These are phyloP conservation scores for Alitta virens DNA, from an alignment of 2,888 invertebrate genomes.

Conservation along the genomic window DNA sequence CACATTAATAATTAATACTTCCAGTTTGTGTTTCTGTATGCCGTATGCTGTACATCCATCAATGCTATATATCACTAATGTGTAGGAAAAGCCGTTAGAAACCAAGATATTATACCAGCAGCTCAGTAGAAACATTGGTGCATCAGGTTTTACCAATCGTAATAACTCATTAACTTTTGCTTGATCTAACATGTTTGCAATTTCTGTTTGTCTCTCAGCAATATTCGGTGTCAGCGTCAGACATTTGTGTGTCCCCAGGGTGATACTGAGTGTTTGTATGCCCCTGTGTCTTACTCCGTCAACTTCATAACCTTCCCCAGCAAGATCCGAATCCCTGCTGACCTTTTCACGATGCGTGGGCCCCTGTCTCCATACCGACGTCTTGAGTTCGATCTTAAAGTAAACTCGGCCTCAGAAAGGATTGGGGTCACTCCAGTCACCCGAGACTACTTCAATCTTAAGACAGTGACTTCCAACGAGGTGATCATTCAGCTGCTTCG, in stretches of 20 bases:
- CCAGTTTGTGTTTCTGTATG: no score
- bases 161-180: no score
- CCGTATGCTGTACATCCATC: no score
- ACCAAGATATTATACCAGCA: no score
- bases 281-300: slow-evolving; percentile 84
- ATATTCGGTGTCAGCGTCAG: slow-evolving; percentile 71
- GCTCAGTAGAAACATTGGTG: no score
- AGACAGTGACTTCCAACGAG: slow-evolving; percentile 47
- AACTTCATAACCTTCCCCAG: slow-evolving; percentile 92
- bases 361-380: slow-evolving; percentile 70
- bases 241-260: slow-evolving; percentile 70
- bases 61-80: no score
- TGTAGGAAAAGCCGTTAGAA: no score
- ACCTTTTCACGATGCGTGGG: slow-evolving; percentile 85
- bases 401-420: slow-evolving; percentile 63
- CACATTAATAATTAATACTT: no score
- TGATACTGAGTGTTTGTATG: slow-evolving; percentile 73
- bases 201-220: slow-evolving; percentile 25
- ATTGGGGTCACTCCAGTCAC: slow-evolving; percentile 43
- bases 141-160: no score
- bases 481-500: slow-evolving; percentile 75
- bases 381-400: slow-evolving; percentile 73
- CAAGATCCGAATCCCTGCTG: slow-evolving; percentile 59
- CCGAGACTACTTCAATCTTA: slow-evolving; percentile 55
- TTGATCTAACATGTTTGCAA: no score